Percentiles rank a stretch among this genome's conserved stretches.
phyloP scores from a whole-genome alignment of 2,113 vertebrate genomes.

The Labrus mixtus region DNA sequence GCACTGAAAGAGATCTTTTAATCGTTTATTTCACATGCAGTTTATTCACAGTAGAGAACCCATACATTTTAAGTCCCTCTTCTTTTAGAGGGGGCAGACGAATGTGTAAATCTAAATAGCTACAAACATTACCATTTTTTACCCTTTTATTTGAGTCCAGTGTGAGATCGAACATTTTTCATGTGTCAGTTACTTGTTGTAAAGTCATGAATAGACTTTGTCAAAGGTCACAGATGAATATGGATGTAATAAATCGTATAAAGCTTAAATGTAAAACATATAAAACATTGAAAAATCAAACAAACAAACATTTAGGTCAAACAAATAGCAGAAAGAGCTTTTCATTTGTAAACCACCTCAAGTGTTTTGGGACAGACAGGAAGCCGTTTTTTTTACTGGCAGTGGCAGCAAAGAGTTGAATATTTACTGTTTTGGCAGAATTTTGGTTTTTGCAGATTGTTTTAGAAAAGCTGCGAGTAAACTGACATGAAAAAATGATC shows the following conservation, averaged over 20 bases:
- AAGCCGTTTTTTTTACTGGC: neutral
- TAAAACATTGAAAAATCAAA: neutral
- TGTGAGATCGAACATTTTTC: too few relatives aligned
- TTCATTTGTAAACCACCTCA: neutral
- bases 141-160: too few relatives aligned
- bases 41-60: too few relatives aligned
- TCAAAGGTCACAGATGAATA: neutral
- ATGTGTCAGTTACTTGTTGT: too few relatives aligned
- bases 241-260: neutral
- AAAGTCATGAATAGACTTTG: too few relatives aligned
- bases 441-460: neutral
- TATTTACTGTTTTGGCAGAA: neutral
- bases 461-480: neutral
- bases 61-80: too few relatives aligned
- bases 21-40: too few relatives aligned
- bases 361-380: neutral
- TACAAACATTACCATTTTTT: too few relatives aligned
- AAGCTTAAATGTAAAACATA: neutral
- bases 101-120: too few relatives aligned
- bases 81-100: too few relatives aligned
- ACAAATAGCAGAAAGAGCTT: neutral
- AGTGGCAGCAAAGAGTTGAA: neutral
- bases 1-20: too few relatives aligned
- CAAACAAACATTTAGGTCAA: neutral
- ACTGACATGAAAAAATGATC: neutral